phyloP scores from a whole-genome alignment of 92 coral and sea anemone genomes.

The Actinernus sp. region DNA sequence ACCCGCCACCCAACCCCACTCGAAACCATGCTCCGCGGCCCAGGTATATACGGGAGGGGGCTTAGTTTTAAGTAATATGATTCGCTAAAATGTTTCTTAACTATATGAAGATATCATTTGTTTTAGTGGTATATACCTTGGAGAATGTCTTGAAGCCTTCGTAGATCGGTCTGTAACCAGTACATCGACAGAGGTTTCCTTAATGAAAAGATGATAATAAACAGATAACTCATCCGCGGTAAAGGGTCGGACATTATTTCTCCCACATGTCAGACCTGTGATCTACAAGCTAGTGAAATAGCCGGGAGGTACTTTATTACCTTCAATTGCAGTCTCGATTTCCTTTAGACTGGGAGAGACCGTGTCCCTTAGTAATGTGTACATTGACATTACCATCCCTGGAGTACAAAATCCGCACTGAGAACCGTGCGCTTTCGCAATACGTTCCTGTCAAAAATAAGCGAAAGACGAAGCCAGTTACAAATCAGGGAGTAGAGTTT shows the following conservation, averaged over 20 bases:
- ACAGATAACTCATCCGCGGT: too few relatives aligned
- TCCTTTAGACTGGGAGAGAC: constrained; percentile 44
- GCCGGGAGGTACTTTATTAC: constrained; percentile 13
- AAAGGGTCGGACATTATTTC: too few relatives aligned
- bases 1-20: too few relatives aligned
- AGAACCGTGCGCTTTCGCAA: constrained; percentile 63
- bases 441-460: constrained; percentile 47
- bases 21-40: too few relatives aligned
- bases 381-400: constrained; percentile 76
- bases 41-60: too few relatives aligned
- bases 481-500: too few relatives aligned
- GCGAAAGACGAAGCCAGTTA: too few relatives aligned
- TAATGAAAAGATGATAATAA: not conserved
- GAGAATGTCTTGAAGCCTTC: constrained; percentile 43
- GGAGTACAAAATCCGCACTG: constrained; percentile 82
- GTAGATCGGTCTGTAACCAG: constrained; percentile 42
- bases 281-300: too few relatives aligned
- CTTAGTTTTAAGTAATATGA: too few relatives aligned
- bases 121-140: constrained; percentile 22
- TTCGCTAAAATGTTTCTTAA: too few relatives aligned
- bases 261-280: too few relatives aligned
- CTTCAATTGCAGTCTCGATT: constrained; percentile 62
- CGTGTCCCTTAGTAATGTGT: constrained; percentile 49
- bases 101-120: too few relatives aligned
- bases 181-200: constrained; percentile 53